Evolutionary conservation across 1,140 invertebrate species (phyloP).

Genomic region (Meloidogyne chitwoodi): DNA sequence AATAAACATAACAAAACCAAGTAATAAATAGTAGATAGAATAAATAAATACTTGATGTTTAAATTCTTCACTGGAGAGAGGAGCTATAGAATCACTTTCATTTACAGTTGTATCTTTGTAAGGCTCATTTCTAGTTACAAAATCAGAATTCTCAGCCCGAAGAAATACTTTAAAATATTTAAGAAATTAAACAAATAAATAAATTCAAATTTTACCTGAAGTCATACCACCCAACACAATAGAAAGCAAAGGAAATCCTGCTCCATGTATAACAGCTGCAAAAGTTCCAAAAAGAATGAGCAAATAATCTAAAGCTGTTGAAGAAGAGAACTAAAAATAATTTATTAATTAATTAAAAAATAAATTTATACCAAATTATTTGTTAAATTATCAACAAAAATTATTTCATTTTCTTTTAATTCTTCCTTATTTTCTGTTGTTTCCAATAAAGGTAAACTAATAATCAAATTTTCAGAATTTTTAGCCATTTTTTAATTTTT

Average conservation of each 20-base stretch:
- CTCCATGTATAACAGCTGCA: constrained; percentile 53
- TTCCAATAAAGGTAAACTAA: background rate
- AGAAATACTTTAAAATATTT: constrained; percentile 40
- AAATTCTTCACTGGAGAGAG: constrained; percentile 52
- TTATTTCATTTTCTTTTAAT: background rate
- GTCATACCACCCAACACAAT: constrained; percentile 58
- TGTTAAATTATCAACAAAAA: background rate
- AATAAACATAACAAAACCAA: constrained; percentile 56
- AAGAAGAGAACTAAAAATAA: constrained; percentile 41
- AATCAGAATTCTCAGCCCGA: constrained; percentile 57
- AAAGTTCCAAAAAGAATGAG: constrained; percentile 36
- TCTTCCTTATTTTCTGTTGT: background rate
- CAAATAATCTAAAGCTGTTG: constrained; percentile 31
- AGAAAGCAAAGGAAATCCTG: constrained; percentile 57
- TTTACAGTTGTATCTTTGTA: background rate
- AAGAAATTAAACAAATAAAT: background rate
- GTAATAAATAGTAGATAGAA: constrained; percentile 52
- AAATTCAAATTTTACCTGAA: constrained; percentile 12
- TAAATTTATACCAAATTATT: background rate
- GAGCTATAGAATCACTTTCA: background rate
- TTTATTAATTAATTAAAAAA: background rate
- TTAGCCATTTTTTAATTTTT: background rate
- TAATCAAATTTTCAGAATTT: background rate
- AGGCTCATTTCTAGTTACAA: constrained; percentile 28
- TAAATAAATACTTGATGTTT: constrained; percentile 37